Evolutionary conservation across 1,140 invertebrate genomes (phyloP), one percentile per base, ranked within the genome.

Genomic region (Campoletis sonorensis): DNA sequence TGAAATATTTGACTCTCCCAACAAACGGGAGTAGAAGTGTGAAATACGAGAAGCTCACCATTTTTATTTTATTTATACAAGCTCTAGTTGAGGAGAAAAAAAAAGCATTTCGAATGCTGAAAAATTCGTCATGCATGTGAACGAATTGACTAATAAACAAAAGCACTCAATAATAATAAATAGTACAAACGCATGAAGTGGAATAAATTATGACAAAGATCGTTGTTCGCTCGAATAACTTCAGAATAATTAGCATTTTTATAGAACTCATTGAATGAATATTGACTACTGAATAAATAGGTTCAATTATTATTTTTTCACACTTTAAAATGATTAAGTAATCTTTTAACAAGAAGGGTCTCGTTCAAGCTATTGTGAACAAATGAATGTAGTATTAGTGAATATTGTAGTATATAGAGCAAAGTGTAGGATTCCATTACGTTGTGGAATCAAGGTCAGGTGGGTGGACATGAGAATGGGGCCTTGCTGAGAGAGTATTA

Each of bases 401-500:
- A n/a, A n/a, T 58, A n/a, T 58, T 23, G 18, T 58, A 23, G 54
- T 21, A n/a, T 18, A 21, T 58, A 58, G 54, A 4, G 54, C 54
- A 23, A 16, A 26, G 61, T 67, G 61, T 27, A 27, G 61, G 10
- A 67, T 37, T 75, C 21, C 51, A 77, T 61, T 61, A 77, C 30
- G 54, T 40, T 18, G 75, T 37, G 75, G 30, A 76, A 76, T 76
- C 72, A 76, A 76, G 72, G 72, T 76, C 51, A 58, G 40, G 13
- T 30, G 72, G 72, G 27, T 30, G 33, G 72, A 58, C 54, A 58
- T 23, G 54, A 40, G 30, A 45, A n/a, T 26, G 72, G 27, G 72
- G 23, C 21, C 45, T 58, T 67, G 61, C 61, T 70, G 77, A 70
- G 78, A 70, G 68, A 58, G 78, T 79, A 79, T 71, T 71, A 79